Evolutionary conservation across 2,888 invertebrate genomes (phyloP).

Genomic region (Mimachlamys varia): DNA sequence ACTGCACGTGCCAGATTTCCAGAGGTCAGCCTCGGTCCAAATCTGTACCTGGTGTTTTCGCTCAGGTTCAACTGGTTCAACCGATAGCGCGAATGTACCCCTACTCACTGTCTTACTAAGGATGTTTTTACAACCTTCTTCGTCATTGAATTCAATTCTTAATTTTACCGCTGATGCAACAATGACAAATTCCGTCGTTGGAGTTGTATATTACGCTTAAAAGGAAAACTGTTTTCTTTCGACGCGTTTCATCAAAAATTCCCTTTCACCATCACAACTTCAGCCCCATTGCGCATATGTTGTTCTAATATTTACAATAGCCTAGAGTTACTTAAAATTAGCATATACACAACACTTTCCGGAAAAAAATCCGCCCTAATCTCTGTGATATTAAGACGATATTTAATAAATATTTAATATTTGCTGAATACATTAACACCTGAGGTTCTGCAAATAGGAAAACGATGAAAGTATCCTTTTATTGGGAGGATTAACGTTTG

Average conservation of each 20-base stretch:
- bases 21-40: too few relatives aligned
- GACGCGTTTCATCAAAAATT: neutral
- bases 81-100: too few relatives aligned
- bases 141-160: neutral
- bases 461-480: neutral
- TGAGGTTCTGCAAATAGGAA: neutral
- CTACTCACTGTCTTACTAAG: too few relatives aligned
- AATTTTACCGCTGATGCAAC: neutral
- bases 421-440: neutral
- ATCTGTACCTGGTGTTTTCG: too few relatives aligned
- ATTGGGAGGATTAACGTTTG: neutral
- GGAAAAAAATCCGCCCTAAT: neutral
- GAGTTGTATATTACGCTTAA: too few relatives aligned
- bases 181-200: neutral
- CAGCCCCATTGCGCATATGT: neutral
- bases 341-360: neutral
- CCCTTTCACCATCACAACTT: neutral
- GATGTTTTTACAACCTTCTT: too few relatives aligned
- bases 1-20: too few relatives aligned
- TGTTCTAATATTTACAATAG: neutral
- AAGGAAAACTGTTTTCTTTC: neutral
- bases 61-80: too few relatives aligned
- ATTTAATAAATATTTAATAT: neutral
- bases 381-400: neutral
- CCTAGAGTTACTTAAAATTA: too few relatives aligned